Evolutionary conservation across 1,140 invertebrate genomes (phyloP).

Genomic region (Trichonephila clavata): DNA sequence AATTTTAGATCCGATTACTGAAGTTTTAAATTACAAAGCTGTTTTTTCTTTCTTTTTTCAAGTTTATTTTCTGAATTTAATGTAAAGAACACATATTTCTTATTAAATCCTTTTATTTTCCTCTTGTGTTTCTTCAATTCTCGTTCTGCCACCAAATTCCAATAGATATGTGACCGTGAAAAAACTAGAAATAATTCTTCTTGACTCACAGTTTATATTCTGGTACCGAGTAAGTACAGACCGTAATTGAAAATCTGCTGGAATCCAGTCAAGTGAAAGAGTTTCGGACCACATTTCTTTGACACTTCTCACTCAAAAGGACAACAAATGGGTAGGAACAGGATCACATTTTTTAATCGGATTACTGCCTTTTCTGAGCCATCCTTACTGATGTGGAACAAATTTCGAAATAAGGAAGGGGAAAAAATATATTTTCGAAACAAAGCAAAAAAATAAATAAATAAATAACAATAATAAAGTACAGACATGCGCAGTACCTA

Average conservation of each 20-base stretch:
- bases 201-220: not conserved
- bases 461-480: not conserved
- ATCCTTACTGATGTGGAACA: slow-evolving; percentile 35
- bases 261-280: slow-evolving; percentile 11
- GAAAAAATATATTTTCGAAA: not conserved
- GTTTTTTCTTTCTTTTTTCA: too few relatives aligned
- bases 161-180: too few relatives aligned
- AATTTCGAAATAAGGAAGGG: not conserved
- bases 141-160: too few relatives aligned
- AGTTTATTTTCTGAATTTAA: too few relatives aligned
- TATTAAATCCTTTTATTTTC: too few relatives aligned
- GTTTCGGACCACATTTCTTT: not conserved
- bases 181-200: not conserved
- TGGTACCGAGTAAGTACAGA: not conserved
- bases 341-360: slow-evolving; percentile 38
- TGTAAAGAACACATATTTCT: too few relatives aligned
- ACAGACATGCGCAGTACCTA: not conserved
- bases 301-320: slow-evolving; percentile 37
- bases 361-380: not conserved
- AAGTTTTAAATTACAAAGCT: too few relatives aligned
- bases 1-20: too few relatives aligned
- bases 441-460: not conserved
- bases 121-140: too few relatives aligned
- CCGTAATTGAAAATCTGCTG: not conserved
- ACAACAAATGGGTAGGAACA: slow-evolving; percentile 39